phyloP scores from a whole-genome alignment of 2,888 invertebrate species.

The Pollenia angustigena region DNA sequence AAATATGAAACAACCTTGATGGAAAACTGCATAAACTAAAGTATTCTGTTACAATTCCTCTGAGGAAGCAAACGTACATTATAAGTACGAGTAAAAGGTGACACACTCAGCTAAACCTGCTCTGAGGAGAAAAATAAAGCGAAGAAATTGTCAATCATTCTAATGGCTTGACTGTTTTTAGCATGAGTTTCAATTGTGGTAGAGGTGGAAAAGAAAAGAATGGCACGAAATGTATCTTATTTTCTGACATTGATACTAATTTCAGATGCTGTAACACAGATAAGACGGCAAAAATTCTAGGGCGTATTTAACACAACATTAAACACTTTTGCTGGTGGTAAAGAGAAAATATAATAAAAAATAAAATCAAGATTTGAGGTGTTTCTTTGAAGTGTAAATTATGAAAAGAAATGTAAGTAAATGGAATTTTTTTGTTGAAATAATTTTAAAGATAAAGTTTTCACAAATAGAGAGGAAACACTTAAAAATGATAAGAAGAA shows the following conservation, averaged over 20 bases:
- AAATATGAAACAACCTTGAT: slow-evolving; percentile 6
- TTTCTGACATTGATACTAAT: slow-evolving; percentile 63
- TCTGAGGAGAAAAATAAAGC: background rate
- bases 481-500: slow-evolving; percentile 23
- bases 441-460: background rate
- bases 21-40: slow-evolving; percentile 21
- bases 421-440: slow-evolving; percentile 4
- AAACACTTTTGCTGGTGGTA: slow-evolving; percentile 24
- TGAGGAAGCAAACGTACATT: background rate
- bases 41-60: slow-evolving; percentile 36
- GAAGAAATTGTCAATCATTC: slow-evolving; percentile 51
- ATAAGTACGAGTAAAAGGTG: slow-evolving; percentile 9
- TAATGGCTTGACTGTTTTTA: slow-evolving; percentile 23
- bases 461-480: background rate
- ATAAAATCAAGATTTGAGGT: slow-evolving; percentile 47
- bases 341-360: slow-evolving; percentile 7
- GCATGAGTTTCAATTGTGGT: background rate
- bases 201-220: background rate
- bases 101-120: slow-evolving; percentile 2
- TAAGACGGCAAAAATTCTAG: slow-evolving; percentile 40
- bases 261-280: slow-evolving; percentile 61
- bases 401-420: slow-evolving; percentile 13
- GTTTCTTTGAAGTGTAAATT: slow-evolving; percentile 56
- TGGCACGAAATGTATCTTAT: slow-evolving; percentile 25
- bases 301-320: slow-evolving; percentile 61